Evolutionary conservation across 1,140 invertebrate genomes (phyloP), one percentile per base, ranked within the genome.

Genomic region (Diploscapter pachys): DNA sequence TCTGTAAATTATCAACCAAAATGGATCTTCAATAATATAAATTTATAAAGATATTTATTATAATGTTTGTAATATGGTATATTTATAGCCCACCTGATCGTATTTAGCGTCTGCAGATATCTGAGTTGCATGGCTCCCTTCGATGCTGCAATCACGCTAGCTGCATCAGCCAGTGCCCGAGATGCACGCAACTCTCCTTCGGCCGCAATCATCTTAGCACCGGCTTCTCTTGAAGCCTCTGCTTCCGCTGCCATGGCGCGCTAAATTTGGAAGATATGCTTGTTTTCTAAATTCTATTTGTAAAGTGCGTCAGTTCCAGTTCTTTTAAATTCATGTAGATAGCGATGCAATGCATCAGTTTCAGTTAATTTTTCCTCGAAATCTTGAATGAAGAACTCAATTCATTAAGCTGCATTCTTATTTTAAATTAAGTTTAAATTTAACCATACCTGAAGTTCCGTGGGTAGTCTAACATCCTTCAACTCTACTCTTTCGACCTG

Each of bases 401-500:
- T 31, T 31, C 31, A 1, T 31, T 31, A 31, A 31, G 1, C 31
- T 31, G 31, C 31, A 31, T 31, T 31, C 1, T 31, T 31, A 31
- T 31, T 31, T 31, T 31, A 31, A 31, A 31, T 31, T 31, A 31
- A 31, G 1, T 31, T 31, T 1, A 31, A 31, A 1, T 31, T 31
- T 31, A 31, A 1, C 31, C 31, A 31, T 31, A 31, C 31, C 31
- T 88, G 87, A 57, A 87, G 73, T 76, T 87, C 85, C 3, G 81
- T 65, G 4, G 87, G 87, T 31, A 87, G 78, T 50, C 86, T 79
- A 5, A 87, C 87, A 73, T 87, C 87, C 81, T 88, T 88, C 92
- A 96, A 93, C 90, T 95, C 93, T 50, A 96, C 93, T 79, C 93
- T 89, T 86, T 96, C 93, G 0, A 96, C 93, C 89, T 95, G 93